Percentiles rank a stretch among this genome's conserved stretches.
Evolutionary conservation across 1,140 invertebrate species (phyloP).

Genomic region (Amyelois transitella): DNA sequence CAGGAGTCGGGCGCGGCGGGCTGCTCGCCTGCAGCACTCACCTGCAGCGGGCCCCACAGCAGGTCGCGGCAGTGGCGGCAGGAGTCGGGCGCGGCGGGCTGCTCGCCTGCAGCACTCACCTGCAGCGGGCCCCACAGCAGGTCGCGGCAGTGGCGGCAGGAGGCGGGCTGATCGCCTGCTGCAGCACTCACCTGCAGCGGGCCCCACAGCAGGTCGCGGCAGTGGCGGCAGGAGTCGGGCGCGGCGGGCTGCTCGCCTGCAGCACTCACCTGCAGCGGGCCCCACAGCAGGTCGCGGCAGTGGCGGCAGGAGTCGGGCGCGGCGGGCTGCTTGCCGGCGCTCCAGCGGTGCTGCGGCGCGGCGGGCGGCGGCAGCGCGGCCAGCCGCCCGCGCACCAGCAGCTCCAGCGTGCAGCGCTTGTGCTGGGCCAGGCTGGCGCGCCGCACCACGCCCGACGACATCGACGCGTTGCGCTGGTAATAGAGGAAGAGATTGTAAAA

Average conservation of each 20-base stretch:
- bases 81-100: constrained; percentile 69
- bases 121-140: constrained; percentile 85
- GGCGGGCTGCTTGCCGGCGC: too few species aligned
- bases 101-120: too few species aligned
- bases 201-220: constrained; percentile 80
- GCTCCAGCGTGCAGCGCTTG: constrained; percentile 92
- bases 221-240: too few species aligned
- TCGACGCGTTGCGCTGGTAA: constrained; percentile 86
- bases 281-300: constrained; percentile 80
- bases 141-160: constrained; percentile 78
- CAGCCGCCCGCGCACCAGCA: constrained; percentile 90
- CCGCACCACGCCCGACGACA: constrained; percentile 91
- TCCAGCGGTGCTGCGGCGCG: constrained; percentile 78
- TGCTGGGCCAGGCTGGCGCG: constrained; percentile 90
- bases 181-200: constrained; percentile 82
- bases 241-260: too few species aligned
- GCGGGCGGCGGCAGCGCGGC: constrained; percentile 79
- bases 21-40: constrained; percentile 30
- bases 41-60: constrained; percentile 95
- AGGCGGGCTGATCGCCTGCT: constrained; percentile 91
- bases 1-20: constrained; percentile 76
- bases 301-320: constrained; percentile 68
- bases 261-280: too few species aligned
- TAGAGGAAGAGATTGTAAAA: too few species aligned
- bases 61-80: constrained; percentile 82